Evolutionary conservation across 2,888 invertebrate genomes (phyloP), one percentile per base, ranked within the genome.

Genomic region (Lamellibrachia satsuma): DNA sequence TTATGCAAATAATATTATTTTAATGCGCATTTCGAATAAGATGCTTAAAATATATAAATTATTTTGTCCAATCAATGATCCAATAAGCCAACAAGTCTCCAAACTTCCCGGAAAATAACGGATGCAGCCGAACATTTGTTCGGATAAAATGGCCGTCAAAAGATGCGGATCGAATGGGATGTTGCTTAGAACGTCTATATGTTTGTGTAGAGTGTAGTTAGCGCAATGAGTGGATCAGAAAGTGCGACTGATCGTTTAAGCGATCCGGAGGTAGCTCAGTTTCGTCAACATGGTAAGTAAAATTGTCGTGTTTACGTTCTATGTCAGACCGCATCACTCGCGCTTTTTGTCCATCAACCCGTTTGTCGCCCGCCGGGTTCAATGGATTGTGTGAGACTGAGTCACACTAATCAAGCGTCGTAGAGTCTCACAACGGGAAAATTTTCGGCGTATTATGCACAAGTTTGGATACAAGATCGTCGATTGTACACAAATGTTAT

Each of bases 151-250:
- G 75, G 75, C 75, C 75, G 75, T 75, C 75, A 75, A 75, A 75
- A 75, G 75, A 75, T 75, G 75, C 75, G 75, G 75, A 75, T 75
- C 75, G 75, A 75, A 75, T 75, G 75, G 75, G 75, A 75, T 75
- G 22, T 75, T 75, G n/a, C 75, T 75, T 75, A 75, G 75, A 75
- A 22, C 75, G 75, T 75, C n/a, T n/a, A 75, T 75, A 75, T 75
- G 15, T 75, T 22, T 75, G 75, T 75, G 75, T 6, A 75, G 15
- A 75, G 75, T 22, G 15, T 75, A 75, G 75, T 22, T 75, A 75
- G 75, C 90, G 93, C n/a, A n/a, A 94, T 94, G 94, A 94, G 94
- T 92, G 93, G 92, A 27, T 93, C 93, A 52, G 94, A 94, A 92
- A 93, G 93, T 90, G 94, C 93, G 52, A 94, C 93, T 55, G 94